Base-by-base conservation (phyloP, 1,140 invertebrate genomes). In the Drosophila prosaltans region DNA sequence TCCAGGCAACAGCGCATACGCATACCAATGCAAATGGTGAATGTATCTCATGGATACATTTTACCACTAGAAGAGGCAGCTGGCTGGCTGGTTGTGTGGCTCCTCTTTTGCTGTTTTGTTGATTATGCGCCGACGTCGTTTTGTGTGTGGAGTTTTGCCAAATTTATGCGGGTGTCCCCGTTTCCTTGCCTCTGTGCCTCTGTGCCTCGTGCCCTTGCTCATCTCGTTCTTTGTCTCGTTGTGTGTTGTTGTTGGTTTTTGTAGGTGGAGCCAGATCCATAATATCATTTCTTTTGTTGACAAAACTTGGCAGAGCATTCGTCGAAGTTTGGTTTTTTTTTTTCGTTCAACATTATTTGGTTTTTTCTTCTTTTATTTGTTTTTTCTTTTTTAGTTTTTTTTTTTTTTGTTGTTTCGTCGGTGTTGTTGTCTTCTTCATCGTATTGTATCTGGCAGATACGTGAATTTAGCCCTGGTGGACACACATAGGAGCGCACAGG, bases 151-250 rank as follows among this genome's bases (percentile, higher is more conserved):
- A 88, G 84, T 89, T 80, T 80, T 88, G 78, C 73, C 71, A 82
- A 88, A 89, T 75, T 89, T 88, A 88, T 88, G 84, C 84, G 84
- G 84, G 84, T 89, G 83, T 86, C 69, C 39, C 55, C 21, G 41
- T 28, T 54, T 39, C 51, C 54, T 63, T 67, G 43, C 41, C 51
- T 48, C 59, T 51, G 62, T 30, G 48, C 45, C 45, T 10, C 45
- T 48, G 16, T 36, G 41, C 59, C n/a, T 16, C n/a, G 30, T 54
- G 48, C 69, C 68, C 69, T 61, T 24, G 45, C 28, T 65, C 54
- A 41, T 39, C 51, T 58, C 54, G 4, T 41, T 41, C 41, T 21
- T 51, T 55, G 51, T 32, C 62, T 10, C 62, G 45, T 48, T 51
- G 57, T 61, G 40, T 63, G 43, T 48, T 36, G 32, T 48, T 86